Conservation (phyloP, 2,797 vertebrate species). For the Intellagama lesueurii region DNA sequence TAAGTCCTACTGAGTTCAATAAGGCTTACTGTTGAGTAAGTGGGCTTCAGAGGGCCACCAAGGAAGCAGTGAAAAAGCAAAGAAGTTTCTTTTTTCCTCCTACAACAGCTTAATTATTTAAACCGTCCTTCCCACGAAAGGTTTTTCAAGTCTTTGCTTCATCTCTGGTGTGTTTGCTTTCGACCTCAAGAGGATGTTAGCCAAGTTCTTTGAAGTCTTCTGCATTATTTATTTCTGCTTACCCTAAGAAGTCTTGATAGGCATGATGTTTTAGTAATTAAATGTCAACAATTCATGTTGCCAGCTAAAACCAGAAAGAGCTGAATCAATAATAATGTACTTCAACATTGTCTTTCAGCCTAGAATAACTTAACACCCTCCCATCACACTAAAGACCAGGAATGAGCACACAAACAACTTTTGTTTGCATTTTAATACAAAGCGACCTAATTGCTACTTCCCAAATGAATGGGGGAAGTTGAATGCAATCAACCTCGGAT, state of each 20-base stretch:
- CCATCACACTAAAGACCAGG: background rate
- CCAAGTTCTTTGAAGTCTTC: conserved; percentile 73
- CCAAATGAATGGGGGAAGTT: background rate
- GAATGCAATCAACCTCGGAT: background rate
- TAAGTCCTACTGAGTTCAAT: too few relatives aligned
- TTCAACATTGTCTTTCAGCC: conserved; percentile 69
- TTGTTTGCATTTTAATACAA: background rate
- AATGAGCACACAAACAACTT: background rate
- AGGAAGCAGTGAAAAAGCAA: conserved; percentile 55
- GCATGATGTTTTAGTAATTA: conserved; percentile 75
- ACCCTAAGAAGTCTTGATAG: conserved; percentile 69
- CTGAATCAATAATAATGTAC: conserved; percentile 68
- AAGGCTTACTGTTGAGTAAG: conserved; percentile 27
- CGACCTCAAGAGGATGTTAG: conserved; percentile 65
- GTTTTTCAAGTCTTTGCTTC: conserved; percentile 34
- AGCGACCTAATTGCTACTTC: background rate
- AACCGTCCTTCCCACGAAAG: conserved; percentile 46
- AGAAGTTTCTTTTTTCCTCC: background rate
- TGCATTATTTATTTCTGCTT: conserved; percentile 76
- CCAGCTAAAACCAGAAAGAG: conserved; percentile 69
- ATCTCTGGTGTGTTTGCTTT: conserved; percentile 65
- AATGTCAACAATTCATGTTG: conserved; percentile 76
- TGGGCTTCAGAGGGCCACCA: conserved; percentile 35
- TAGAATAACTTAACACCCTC: conserved; percentile 54
- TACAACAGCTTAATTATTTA: conserved; percentile 72